A percentile compares a stretch with the other conserved stretches of the same genome.
These are phyloP conservation scores for Acrobasis consociella DNA, from an alignment of 2,888 invertebrate genomes.

Conservation along the genomic window DNA sequence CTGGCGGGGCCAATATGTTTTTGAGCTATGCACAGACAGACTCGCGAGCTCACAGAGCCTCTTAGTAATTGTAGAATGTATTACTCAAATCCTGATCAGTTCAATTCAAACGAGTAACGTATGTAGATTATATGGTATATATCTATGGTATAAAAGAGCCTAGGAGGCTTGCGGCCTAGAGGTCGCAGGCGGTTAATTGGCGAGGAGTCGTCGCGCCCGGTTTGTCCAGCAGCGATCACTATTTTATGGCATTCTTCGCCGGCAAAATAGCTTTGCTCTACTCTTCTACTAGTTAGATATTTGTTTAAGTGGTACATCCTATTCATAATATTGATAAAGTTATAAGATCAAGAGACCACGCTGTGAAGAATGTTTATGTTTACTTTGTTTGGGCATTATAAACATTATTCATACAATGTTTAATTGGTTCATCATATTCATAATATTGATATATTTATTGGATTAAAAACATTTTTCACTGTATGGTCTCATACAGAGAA, in stretches of 20 bases:
- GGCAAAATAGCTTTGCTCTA: constrained; percentile 41
- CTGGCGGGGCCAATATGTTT: no score
- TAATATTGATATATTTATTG: no score
- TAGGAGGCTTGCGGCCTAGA: constrained; percentile 52
- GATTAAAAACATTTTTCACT: no score
- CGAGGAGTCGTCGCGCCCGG: constrained; percentile 69
- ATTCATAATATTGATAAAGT: neutral
- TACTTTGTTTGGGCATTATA: no score
- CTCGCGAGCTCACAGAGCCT: no score
- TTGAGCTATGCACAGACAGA: no score
- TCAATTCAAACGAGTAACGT: neutral
- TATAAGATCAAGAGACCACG: no score
- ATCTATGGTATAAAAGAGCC: constrained; percentile 56
- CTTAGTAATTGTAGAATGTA: neutral
- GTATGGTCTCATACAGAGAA: no score
- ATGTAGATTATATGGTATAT: constrained; percentile 39
- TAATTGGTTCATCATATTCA: no score
- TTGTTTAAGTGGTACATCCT: constrained; percentile 41
- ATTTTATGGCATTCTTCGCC: constrained; percentile 71
- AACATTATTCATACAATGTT: no score
- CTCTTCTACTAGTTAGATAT: constrained; percentile 40
- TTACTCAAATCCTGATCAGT: neutral
- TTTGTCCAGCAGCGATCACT: constrained; percentile 66
- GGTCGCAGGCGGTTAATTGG: constrained; percentile 79
- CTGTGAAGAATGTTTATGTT: no score